These are phyloP conservation scores for Callosobruchus maculatus DNA, from an alignment of 2,888 invertebrate genomes.

Conservation along the genomic window DNA sequence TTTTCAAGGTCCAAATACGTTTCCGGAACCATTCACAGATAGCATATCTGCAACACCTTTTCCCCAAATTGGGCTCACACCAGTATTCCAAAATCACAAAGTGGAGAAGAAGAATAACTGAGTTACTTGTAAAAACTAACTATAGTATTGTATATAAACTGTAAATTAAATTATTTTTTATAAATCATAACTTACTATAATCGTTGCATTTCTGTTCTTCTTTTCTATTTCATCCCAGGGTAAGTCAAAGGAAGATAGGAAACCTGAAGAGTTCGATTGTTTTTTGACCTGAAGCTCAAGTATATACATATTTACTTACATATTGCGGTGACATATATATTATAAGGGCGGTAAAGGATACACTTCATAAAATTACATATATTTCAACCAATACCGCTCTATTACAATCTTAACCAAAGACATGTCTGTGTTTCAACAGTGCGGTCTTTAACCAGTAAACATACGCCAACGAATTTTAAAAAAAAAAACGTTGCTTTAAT, in stretches of 20 bases:
- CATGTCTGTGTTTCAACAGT: too few relatives aligned
- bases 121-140: neutral
- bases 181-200: neutral
- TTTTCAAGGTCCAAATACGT: neutral
- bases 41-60: neutral
- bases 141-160: neutral
- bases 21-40: neutral
- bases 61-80: neutral
- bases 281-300: too few relatives aligned
- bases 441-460: too few relatives aligned
- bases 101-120: neutral
- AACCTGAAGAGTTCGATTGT: too few relatives aligned
- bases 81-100: neutral
- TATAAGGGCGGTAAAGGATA: too few relatives aligned
- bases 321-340: too few relatives aligned
- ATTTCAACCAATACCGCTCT: too few relatives aligned
- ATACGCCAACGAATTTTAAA: too few relatives aligned
- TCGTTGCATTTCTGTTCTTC: neutral
- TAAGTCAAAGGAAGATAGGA: neutral
- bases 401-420: too few relatives aligned
- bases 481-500: too few relatives aligned
- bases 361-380: too few relatives aligned
- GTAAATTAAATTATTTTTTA: neutral
- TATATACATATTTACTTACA: too few relatives aligned
- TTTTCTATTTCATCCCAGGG: neutral